phyloP scores from a whole-genome alignment of 2,113 vertebrate species.

The Microcebus griseorufus region DNA sequence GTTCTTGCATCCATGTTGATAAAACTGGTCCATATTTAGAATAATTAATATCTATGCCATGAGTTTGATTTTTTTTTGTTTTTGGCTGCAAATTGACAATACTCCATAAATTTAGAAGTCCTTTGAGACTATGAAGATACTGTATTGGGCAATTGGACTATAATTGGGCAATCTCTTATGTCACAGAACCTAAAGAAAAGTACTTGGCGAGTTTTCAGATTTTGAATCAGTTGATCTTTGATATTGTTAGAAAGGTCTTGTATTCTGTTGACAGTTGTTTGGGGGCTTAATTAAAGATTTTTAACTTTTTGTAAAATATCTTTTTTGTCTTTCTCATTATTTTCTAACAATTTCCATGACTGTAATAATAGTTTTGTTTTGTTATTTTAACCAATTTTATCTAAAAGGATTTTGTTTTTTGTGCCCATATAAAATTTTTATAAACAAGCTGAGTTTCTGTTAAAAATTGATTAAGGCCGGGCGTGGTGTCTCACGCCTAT shows the following conservation, averaged over 20 bases:
- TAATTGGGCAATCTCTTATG: neutral
- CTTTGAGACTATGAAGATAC: neutral
- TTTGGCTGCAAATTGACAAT: neutral
- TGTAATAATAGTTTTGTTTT: neutral
- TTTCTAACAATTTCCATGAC: neutral
- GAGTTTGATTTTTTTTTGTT: neutral
- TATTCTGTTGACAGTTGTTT: neutral
- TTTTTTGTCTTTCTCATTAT: neutral
- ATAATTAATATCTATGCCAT: neutral
- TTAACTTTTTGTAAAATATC: neutral
- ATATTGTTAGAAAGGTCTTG: neutral
- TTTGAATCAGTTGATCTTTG: neutral
- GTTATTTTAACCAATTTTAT: neutral
- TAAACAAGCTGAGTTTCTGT: neutral
- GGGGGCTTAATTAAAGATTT: neutral
- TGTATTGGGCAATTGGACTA: neutral
- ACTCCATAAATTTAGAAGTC: slow-evolving; percentile 10
- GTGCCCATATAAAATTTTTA: neutral
- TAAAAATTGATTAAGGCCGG: neutral
- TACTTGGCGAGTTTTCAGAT: neutral
- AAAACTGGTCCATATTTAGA: neutral
- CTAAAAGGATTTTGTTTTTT: slow-evolving; percentile 16
- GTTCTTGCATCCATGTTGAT: neutral
- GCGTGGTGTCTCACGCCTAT: no score
- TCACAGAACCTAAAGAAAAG: neutral